Base-by-base conservation (phyloP, 64 coral and sea anemone species). In the Actinia tenebrosa region DNA sequence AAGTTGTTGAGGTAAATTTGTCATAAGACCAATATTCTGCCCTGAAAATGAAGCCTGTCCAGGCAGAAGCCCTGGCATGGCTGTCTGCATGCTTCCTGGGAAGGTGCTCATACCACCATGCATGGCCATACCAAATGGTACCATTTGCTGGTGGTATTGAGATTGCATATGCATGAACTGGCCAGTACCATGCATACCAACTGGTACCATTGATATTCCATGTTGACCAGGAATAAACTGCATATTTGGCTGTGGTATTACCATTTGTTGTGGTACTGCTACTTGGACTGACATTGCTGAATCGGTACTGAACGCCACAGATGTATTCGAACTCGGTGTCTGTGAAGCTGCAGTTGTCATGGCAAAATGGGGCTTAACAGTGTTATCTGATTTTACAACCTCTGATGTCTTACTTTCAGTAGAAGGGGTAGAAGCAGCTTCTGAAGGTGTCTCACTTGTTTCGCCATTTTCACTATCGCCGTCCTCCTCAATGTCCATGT, bases 401-500 rank as follows among this genome's bases (percentile, higher is more conserved):
- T 19, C 80, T 84, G 86, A 64, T 16, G 80, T 53, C 58, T 69
- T 42, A 63, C 82, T 64, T 69, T 77, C 86, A 45, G 87, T 79
- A 17, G 72, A 80, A 50, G 86, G 53, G 23, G 87, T 81, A 56
- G 60, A 37, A 72, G 18, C 17, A 18, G 53, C 30, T 85, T 50
- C 60, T 37, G 83, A 59, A 30, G 83, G 60, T 23, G 54, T 89
- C 42, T 97, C 91, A 64, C 90, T 93, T 25, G 61, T 92, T 4
- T 92, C 81, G 7, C 83, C 80, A 47, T 95, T 93, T 22, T 94
- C 96, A 69, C 88, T 91, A 60, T 98, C 96, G 63, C 89, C 94
- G 84, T 99, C 97, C 26, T 94, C 93, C 62, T 98, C 95, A 60
- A 99, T 79, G 25, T 99, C 97, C 97, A 99, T 99, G 66, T 99